Evolutionary conservation across 2,888 invertebrate genomes (phyloP), one percentile per base, ranked within the genome.

Genomic region (Frankliniella fusca): DNA sequence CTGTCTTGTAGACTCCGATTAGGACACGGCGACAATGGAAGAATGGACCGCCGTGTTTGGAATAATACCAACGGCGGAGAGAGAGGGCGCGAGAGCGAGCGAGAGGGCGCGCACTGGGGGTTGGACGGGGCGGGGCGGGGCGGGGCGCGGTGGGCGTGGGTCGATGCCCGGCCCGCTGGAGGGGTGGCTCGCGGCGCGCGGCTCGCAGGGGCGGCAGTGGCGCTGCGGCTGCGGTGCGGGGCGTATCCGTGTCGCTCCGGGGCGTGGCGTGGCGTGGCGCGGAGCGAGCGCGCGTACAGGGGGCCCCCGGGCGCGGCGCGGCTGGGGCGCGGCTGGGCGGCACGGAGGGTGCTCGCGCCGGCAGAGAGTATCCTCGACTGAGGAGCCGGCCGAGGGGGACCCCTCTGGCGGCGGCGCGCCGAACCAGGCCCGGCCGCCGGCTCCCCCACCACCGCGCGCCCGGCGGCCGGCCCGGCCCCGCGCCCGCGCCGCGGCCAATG

Each of bases 401-500:
- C 82, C 84, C 84, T 84, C 84, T 84, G 81, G 84, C 80, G 84
- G 80, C 80, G 81, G 65, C 50, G 61, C 79, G 80, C 54, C 61
- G 84, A 84, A 84, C 84, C 81, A 83, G 27, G 27, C 70, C 38
- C 70, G 70, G 70, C 27, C 70, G 61, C 27, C 27, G 70, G 70
- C 85, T 87, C 87, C 88, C 87, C 88, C 87, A 87, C 87, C 87
- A 87, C 87, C 87, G 85, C 86, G 86, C 85, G 84, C 86, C 85
- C 86, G 84, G 84, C 85, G 85, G 84, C 84, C 85, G 84, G 83
- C 83, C 85, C 84, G 86, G 89, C 89, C 88, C 87, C 89, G 89
- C 89, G 89, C 88, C 88, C 88, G 88, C 90, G 83, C 84, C 87
- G 5, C 87, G 88, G 88, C 89, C 88, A 76, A 88, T 88, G 88